phyloP scores from a whole-genome alignment of 2,888 invertebrate species.

The Eupithecia exiguata region DNA sequence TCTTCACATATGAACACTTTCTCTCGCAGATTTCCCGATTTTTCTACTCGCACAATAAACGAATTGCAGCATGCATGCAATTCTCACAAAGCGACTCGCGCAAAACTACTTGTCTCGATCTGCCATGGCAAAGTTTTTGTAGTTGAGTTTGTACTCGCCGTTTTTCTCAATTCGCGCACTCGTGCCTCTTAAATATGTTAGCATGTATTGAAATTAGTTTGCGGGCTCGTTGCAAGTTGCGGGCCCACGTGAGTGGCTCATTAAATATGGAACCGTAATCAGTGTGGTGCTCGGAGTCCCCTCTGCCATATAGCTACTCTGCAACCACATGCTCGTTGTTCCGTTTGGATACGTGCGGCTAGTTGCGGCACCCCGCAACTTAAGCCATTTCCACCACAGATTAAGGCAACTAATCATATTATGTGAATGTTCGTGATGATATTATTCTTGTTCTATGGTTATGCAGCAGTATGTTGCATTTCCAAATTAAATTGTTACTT shows the following conservation, averaged over 20 bases:
- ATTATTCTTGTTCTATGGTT: neutral
- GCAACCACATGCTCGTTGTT: conserved; percentile 60
- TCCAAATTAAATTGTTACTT: neutral
- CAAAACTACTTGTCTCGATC: conserved; percentile 20
- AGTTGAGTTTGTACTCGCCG: conserved; percentile 20
- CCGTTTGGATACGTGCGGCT: conserved; percentile 54
- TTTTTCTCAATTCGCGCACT: conserved; percentile 41
- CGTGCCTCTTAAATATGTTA: conserved; percentile 61
- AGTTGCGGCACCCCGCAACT: conserved; percentile 34
- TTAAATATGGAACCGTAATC: conserved; percentile 82
- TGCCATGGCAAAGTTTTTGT: conserved; percentile 21
- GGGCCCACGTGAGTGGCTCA: conserved; percentile 74
- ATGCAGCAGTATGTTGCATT: neutral
- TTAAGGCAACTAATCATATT: conserved; percentile 26
- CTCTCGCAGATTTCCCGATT: conserved; percentile 73
- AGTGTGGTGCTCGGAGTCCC: conserved; percentile 72
- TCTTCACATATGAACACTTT: conserved; percentile 79
- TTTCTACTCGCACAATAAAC: conserved; percentile 62
- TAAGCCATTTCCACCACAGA: conserved; percentile 29
- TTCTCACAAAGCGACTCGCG: conserved; percentile 11
- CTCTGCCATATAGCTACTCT: conserved; percentile 60
- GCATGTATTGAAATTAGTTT: conserved; percentile 77
- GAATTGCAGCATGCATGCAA: conserved; percentile 42
- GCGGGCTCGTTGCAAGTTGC: conserved; percentile 62
- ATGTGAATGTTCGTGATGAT: neutral